Conservation (phyloP, 1,140 invertebrate species). For the Drosophila yakuba region DNA sequence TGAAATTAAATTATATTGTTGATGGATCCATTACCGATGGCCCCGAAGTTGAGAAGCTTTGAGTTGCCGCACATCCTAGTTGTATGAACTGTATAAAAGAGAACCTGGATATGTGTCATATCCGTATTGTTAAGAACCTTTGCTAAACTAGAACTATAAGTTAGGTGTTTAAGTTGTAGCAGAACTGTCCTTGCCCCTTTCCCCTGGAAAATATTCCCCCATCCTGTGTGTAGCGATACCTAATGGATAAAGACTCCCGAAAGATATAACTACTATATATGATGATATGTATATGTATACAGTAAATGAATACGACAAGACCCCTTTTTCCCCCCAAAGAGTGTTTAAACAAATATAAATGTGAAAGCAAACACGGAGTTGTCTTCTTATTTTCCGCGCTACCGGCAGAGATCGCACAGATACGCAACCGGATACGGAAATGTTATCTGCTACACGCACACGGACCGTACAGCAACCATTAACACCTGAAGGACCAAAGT, state of each 20-base stretch:
- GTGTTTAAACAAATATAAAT: slow-evolving; percentile 79
- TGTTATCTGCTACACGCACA: slow-evolving; percentile 70
- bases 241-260: slow-evolving; percentile 5
- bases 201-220: slow-evolving; percentile 1
- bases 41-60: slow-evolving; percentile 5
- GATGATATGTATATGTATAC: slow-evolving; percentile 44
- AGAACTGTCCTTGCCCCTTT: slow-evolving; percentile 5
- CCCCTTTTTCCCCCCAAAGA: slow-evolving; percentile 46
- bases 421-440: slow-evolving; percentile 40
- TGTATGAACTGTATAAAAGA: slow-evolving; percentile 42
- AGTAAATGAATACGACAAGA: slow-evolving; percentile 41
- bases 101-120: slow-evolving; percentile 29
- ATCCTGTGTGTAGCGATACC: slow-evolving; percentile 35
- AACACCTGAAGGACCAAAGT: slow-evolving; percentile 74
- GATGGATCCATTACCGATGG: slow-evolving; percentile 35
- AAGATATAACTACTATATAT: slow-evolving; percentile 50
- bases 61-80: slow-evolving; percentile 12
- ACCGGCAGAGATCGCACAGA: slow-evolving; percentile 7
- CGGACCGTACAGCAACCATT: slow-evolving; percentile 63
- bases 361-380: slow-evolving; percentile 59
- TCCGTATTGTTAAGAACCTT: slow-evolving; percentile 35
- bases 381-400: slow-evolving; percentile 28
- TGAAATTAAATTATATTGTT: slow-evolving; percentile 29
- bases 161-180: slow-evolving; percentile 45
- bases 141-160: slow-evolving; percentile 46